Evolutionary conservation across 37 sponge, comb jelly and placozoan species (phyloP).

Genomic region (Corticium candelabrum): DNA sequence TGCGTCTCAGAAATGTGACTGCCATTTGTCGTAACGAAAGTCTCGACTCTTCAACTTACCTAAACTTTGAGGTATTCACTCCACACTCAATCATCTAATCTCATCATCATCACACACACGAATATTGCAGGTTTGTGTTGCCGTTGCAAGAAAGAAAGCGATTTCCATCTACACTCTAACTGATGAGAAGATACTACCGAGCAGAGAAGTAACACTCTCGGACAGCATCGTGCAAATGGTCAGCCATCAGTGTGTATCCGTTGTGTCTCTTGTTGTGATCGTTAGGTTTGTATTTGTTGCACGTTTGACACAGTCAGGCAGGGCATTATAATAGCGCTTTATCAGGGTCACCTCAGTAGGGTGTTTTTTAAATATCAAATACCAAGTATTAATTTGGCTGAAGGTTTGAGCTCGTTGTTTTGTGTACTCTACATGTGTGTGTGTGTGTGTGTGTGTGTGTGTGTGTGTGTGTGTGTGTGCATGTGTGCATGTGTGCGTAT

Average conservation of each 20-base stretch:
- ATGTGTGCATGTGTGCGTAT: slow-evolving; percentile 19
- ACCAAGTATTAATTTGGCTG: no score
- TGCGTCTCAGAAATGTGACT: not conserved
- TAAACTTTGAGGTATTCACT: not conserved
- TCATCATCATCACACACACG: not conserved
- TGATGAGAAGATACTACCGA: not conserved
- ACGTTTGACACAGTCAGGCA: no score
- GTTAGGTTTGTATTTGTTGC: no score
- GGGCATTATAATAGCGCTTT: no score
- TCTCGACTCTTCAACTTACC: not conserved
- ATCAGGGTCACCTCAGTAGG: no score
- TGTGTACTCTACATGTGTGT: no score
- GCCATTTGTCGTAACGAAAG: not conserved
- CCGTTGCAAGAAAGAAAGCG: not conserved
- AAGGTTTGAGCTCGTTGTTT: no score
- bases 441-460: no score
- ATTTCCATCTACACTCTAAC: slow-evolving; percentile 1
- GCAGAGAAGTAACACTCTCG: not conserved
- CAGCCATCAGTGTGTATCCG: not conserved
- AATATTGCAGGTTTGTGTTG: not conserved
- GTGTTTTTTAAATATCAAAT: no score
- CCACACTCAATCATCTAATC: not conserved
- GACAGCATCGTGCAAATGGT: not conserved
- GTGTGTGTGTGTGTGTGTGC: no score
- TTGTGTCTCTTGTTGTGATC: no score